phyloP scores from a whole-genome alignment of 2,113 vertebrate genomes.

The Siniperca chuatsi region DNA sequence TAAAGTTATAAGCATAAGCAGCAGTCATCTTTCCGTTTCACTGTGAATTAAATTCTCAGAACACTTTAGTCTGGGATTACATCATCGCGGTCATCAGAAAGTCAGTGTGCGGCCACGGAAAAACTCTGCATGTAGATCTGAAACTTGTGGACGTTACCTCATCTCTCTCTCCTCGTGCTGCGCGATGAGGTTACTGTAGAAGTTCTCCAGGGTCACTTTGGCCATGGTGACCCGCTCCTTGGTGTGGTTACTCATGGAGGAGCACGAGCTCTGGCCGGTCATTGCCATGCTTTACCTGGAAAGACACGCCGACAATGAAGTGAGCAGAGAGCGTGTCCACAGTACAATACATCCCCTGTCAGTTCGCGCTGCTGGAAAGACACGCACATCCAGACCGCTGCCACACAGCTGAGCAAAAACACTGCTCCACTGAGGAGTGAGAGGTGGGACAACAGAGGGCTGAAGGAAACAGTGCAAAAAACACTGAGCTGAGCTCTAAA shows the following conservation, averaged over 20 bases:
- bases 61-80: neutral
- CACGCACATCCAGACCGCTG: neutral
- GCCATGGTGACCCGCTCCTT: constrained; percentile 99
- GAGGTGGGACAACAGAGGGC: no score
- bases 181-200: constrained; percentile 97
- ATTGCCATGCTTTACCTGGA: constrained; percentile 92
- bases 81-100: neutral
- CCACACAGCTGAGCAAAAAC: neutral
- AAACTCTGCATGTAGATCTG: neutral
- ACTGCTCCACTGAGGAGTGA: neutral
- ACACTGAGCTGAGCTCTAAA: neutral
- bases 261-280: constrained; percentile 94
- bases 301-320: neutral
- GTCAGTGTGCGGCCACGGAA: neutral
- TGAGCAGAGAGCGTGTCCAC: neutral
- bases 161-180: constrained; percentile 98
- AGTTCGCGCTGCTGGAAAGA: neutral
- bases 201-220: constrained; percentile 98
- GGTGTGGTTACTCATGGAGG: constrained; percentile 98
- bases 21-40: neutral
- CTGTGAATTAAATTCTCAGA: neutral
- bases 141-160: constrained; percentile 85
- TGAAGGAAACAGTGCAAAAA: neutral
- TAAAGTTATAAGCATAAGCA: neutral
- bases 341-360: neutral